Evolutionary conservation across 2,888 invertebrate species (phyloP), one percentile per base, ranked within the genome.

Genomic region (Cynaeus angustus): DNA sequence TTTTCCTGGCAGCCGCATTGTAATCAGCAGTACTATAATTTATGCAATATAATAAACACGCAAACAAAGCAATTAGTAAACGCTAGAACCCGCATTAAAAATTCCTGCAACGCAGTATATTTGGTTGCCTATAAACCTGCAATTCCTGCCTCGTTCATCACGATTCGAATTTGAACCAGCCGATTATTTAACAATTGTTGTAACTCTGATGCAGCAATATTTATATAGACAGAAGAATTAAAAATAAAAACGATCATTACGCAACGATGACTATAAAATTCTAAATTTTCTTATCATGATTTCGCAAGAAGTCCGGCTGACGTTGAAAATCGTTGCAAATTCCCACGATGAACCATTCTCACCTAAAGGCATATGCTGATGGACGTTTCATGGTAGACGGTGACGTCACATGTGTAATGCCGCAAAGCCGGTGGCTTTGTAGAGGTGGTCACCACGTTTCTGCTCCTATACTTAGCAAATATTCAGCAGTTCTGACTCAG

Each of bases 371-470:
- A 26, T 5, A 13, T n/a, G 16, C 26, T 16, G 59, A 59, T 46
- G 48, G 50, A 28, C 21, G 48, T 38, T 46, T 46, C 48, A 64
- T 52, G 62, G 62, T 52, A 10, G 38, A 14, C 41, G 26, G 12
- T 59, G 59, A 59, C 59, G 59, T 59, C 59, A 59, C 30, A 46
- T 7, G 21, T 45, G 45, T 52, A 48, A 48, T 37, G 61, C 48
- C 48, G 66, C 37, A 37, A 53, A 65, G 53, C 38, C 30, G 55
- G 30, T 66, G 55, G 66, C 56, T 59, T 6, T 38, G 66, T 66
- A 67, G 66, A 67, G 66, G 66, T 67, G 66, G 66, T 50, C 59
- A 67, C 59, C 59, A 59, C 58, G 58, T 66, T 66, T 41, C 64
- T 50, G 21, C 58, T 56, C 55, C 66, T 66, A 56, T 50, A 58